Conservation (phyloP, 2,888 invertebrate species). For the Scaptomyza parva region DNA sequence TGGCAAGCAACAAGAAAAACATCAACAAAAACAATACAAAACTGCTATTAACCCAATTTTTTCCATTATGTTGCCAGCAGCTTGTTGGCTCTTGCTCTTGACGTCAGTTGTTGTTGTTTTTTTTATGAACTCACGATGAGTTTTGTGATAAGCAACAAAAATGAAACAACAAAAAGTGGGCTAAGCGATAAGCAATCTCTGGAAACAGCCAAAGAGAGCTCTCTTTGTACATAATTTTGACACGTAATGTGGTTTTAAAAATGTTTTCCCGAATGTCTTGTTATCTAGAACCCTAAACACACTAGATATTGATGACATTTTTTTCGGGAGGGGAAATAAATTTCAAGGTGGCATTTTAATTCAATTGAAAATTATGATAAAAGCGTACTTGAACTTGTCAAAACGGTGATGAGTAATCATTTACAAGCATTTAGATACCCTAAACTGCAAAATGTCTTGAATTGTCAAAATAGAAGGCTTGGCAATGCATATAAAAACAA, state of each 20-base stretch:
- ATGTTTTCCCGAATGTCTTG: slow-evolving; percentile 34
- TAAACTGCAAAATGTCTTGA: slow-evolving; percentile 42
- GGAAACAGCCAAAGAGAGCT: not conserved
- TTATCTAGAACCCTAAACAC: slow-evolving; percentile 45
- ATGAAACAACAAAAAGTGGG: not conserved
- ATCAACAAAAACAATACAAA: not conserved
- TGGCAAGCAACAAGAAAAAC: too few relatives aligned
- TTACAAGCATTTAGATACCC: slow-evolving; percentile 36
- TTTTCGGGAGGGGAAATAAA: not conserved
- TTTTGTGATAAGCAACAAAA: slow-evolving; percentile 35
- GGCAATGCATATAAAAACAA: slow-evolving; percentile 32
- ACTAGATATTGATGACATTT: not conserved
- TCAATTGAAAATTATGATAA: slow-evolving; percentile 28
- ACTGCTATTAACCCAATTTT: slow-evolving; percentile 3
- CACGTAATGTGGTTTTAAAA: slow-evolving; percentile 47
- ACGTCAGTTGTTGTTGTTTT: not conserved
- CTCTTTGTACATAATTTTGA: slow-evolving; percentile 33
- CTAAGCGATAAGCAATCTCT: slow-evolving; percentile 52
- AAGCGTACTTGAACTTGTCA: slow-evolving; percentile 48
- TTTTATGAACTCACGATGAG: slow-evolving; percentile 9
- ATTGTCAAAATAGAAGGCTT: slow-evolving; percentile 34
- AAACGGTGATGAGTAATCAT: slow-evolving; percentile 31
- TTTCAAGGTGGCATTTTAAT: slow-evolving; percentile 31
- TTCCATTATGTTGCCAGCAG: slow-evolving; percentile 19
- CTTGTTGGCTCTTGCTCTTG: not conserved